Percentiles rank a stretch among this genome's conserved stretches.
phyloP scores from a whole-genome alignment of 2,797 vertebrate species.

The Enoplosus armatus region DNA sequence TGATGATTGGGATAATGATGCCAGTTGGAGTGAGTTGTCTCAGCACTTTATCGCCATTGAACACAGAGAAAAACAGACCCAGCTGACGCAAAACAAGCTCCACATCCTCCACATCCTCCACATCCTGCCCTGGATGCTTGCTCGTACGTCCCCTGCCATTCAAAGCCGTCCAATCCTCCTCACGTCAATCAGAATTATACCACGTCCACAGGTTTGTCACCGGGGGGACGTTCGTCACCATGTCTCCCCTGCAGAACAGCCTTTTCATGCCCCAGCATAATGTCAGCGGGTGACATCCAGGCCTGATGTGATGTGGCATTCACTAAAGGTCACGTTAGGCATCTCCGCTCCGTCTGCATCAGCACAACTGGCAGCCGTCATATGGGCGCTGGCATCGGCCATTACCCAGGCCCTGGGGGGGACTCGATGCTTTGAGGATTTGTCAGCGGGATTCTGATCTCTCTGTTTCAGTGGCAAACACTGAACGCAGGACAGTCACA shows the following conservation, averaged over 20 bases:
- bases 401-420: conserved; percentile 79
- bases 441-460: conserved; percentile 77
- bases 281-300: conserved; percentile 96
- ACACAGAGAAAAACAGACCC: conserved; percentile 51
- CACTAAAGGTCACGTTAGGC: conserved; percentile 97
- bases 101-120: conserved; percentile 37
- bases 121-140: conserved; percentile 33
- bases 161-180: conserved; percentile 66
- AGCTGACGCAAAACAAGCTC: conserved; percentile 30
- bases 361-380: conserved; percentile 85
- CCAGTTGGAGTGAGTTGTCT: conserved; percentile 75
- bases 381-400: conserved; percentile 85
- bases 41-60: conserved; percentile 71
- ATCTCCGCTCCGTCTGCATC: conserved; percentile 85
- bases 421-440: conserved; percentile 71
- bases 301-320: conserved; percentile 98
- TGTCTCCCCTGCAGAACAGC: conserved; percentile 88
- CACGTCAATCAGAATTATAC: conserved; percentile 82
- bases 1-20: conserved; percentile 83
- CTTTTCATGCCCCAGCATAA: conserved; percentile 94
- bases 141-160: conserved; percentile 65
- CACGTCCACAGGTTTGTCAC: conserved; percentile 80
- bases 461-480: conserved; percentile 51
- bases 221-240: conserved; percentile 79
- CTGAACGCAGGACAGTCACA: conserved; percentile 26